Base-by-base conservation (phyloP, 2,113 vertebrate species). In the Eurystomus gularis region DNA sequence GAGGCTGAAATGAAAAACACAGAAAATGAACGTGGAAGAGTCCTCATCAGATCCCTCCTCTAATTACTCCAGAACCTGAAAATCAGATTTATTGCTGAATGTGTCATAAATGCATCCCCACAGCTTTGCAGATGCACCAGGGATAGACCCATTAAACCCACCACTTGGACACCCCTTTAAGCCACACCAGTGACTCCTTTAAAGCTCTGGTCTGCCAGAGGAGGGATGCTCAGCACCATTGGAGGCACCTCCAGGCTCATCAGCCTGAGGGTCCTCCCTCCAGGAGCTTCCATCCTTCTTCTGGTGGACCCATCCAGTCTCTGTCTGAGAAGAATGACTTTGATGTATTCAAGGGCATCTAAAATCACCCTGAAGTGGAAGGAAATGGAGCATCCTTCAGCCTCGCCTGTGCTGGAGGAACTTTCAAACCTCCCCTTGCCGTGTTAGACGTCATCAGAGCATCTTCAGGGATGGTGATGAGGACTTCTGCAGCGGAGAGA, bases 381-480 rank as follows among this genome's bases (percentile, higher is more conserved):
- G 35, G 37, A 40, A 17, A 35, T 94, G 69, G 55, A 91, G 64
- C 51, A 33, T 29, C 60, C 48, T 51, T 80, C 26, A 26, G 24
- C 21, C n/a, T 62, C 17, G 3, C 2, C 29, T 28, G 52, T 46
- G 35, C 84, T 57, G 51, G 55, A 55, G 44, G 61, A 48, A 5
- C 79, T 72, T 77, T 29, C 35, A 57, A 7, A 26, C 11, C 31
- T 42, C 39, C 13, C 9, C 7, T 42, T 35, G 12, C 13, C 0
- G 0, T 10, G 33, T 19, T 82, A 8, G 66, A 68, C 10, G 37
- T 64, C 68, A 15, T 9, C 64, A 40, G 64, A 57, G 48, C 69
- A 26, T 33, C 44, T 60, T 46, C 42, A 13, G 11, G 55, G 65
- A 17, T 0, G 3, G 51, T 0, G 0, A 4, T 18, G 76, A 75